Percentiles rank a stretch among this genome's conserved stretches.
Conservation (phyloP, 2,888 invertebrate species). For the Aspidapion aeneum region DNA sequence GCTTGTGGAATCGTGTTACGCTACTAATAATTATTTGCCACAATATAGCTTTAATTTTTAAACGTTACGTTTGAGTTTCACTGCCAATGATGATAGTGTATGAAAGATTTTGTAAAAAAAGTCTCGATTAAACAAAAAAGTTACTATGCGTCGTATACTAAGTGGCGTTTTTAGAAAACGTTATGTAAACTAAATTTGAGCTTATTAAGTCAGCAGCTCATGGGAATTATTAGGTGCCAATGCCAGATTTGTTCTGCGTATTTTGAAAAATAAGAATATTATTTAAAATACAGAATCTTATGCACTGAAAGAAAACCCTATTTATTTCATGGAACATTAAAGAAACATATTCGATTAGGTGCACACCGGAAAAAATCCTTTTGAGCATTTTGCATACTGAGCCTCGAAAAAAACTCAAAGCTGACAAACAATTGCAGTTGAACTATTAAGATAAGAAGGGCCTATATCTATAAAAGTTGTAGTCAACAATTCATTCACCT, state of each 20-base stretch:
- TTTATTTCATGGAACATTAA: slow-evolving; percentile 33
- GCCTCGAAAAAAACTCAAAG: slow-evolving; percentile 47
- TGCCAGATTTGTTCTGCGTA: slow-evolving; percentile 38
- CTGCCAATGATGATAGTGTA: too few relatives aligned
- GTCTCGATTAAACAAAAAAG: slow-evolving; percentile 36
- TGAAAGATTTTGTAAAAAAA: too few relatives aligned
- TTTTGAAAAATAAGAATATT: slow-evolving; percentile 35
- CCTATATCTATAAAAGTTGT: slow-evolving; percentile 43
- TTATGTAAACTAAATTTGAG: slow-evolving; percentile 44
- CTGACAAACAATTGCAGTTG: slow-evolving; percentile 37
- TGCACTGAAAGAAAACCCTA: slow-evolving; percentile 37
- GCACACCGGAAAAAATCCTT: slow-evolving; percentile 53
- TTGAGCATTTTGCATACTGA: slow-evolving; percentile 45
- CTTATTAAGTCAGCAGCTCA: slow-evolving; percentile 46
- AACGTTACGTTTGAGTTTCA: too few relatives aligned
- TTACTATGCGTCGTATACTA: slow-evolving; percentile 53
- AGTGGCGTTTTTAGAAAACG: slow-evolving; percentile 50
- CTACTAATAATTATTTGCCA: too few relatives aligned
- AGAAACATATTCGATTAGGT: slow-evolving; percentile 27
- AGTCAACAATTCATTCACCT: slow-evolving; percentile 44
- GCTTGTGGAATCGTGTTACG: too few relatives aligned
- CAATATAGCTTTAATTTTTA: too few relatives aligned
- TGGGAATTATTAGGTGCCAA: slow-evolving; percentile 46
- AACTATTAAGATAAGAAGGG: slow-evolving; percentile 40
- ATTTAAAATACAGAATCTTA: slow-evolving; percentile 49